Conservation (phyloP, 2,888 invertebrate genomes). For the Acronicta alni region DNA sequence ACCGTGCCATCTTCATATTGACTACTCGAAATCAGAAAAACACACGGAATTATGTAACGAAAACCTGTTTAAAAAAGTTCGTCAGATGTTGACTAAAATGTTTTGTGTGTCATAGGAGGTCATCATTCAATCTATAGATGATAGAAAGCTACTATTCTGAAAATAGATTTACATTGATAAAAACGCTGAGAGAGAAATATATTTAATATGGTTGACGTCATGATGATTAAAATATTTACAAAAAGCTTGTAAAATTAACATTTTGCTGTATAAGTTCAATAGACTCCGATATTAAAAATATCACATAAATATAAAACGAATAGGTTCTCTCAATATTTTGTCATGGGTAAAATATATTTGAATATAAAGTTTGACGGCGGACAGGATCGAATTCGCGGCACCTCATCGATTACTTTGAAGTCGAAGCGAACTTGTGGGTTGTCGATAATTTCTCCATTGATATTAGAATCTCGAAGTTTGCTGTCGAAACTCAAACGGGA, state of each 20-base stretch:
- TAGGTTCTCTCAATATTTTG: slow-evolving; percentile 45
- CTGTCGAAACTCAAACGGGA: slow-evolving; percentile 21
- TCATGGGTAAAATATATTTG: slow-evolving; percentile 49
- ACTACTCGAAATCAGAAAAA: slow-evolving; percentile 38
- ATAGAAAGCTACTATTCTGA: too few species aligned
- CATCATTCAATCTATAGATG: too few species aligned
- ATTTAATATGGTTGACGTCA: too few species aligned
- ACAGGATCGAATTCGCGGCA: slow-evolving; percentile 54
- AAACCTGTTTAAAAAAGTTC: slow-evolving; percentile 7
- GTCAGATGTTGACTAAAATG: neutral
- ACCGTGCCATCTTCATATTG: slow-evolving; percentile 57
- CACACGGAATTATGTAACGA: slow-evolving; percentile 7
- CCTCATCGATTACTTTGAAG: slow-evolving; percentile 67
- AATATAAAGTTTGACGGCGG: slow-evolving; percentile 54
- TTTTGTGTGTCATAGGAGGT: neutral
- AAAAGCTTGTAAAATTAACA: neutral
- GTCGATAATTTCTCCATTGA: slow-evolving; percentile 60
- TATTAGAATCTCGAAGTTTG: slow-evolving; percentile 56
- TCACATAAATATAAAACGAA: slow-evolving; percentile 20
- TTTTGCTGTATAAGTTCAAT: slow-evolving; percentile 10
- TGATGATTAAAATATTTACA: neutral
- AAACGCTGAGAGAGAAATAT: too few species aligned
- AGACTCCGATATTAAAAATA: slow-evolving; percentile 10
- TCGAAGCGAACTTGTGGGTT: slow-evolving; percentile 47
- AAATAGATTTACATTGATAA: too few species aligned